phyloP scores from a whole-genome alignment of 2,113 vertebrate species.

The Sinocyclocheilus rhinocerous region DNA sequence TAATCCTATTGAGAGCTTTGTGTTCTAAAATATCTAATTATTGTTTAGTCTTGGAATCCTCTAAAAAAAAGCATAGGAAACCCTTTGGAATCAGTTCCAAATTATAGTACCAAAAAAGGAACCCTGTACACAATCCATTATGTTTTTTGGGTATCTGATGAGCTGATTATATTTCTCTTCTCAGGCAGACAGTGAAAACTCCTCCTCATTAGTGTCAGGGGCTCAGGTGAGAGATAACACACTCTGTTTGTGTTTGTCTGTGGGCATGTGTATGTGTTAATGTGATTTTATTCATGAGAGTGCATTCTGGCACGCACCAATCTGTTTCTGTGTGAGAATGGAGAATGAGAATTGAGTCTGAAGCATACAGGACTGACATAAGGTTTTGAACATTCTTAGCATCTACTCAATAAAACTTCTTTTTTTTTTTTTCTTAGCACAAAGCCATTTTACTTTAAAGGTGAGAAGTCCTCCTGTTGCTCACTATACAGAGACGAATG shows the following conservation, averaged over 20 bases:
- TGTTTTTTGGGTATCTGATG: neutral
- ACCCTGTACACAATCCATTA: neutral
- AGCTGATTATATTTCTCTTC: neutral
- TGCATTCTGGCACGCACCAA: neutral
- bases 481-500: slow-evolving; percentile 15
- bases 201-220: neutral
- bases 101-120: neutral
- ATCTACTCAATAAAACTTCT: neutral
- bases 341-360: neutral
- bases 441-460: neutral
- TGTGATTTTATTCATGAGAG: slow-evolving; percentile 10
- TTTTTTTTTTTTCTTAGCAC: neutral
- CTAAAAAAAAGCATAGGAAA: too few relatives aligned
- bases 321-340: neutral
- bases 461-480: neutral
- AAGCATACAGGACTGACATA: neutral
- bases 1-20: neutral
- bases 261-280: slow-evolving; percentile 10
- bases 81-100: neutral
- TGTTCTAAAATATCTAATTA: neutral
- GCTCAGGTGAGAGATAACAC: slow-evolving; percentile 25
- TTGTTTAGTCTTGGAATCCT: neutral
- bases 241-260: slow-evolving; percentile 9
- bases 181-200: neutral
- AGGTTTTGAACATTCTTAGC: neutral